A percentile compares a stretch with the other conserved stretches of the same genome.
Conservation (phyloP, 2,888 invertebrate genomes). For the Andrena haemorrhoa region DNA sequence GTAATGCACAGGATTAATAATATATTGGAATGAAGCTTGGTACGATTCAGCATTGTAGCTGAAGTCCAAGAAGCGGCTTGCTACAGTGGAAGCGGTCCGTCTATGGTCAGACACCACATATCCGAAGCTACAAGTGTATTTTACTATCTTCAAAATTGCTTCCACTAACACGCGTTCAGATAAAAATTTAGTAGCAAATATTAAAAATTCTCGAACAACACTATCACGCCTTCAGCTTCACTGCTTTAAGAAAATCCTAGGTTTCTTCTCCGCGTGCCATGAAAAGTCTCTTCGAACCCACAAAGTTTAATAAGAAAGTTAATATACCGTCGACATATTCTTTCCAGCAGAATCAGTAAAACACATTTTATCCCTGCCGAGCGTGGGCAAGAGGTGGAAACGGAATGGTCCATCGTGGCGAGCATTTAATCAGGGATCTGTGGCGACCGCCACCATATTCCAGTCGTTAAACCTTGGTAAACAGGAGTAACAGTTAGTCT, state of each 20-base stretch:
- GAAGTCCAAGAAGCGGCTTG: neutral
- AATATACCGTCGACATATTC: too few species aligned
- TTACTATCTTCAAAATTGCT: too few species aligned
- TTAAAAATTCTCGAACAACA: too few species aligned
- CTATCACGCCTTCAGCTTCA: too few species aligned
- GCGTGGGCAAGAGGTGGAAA: neutral
- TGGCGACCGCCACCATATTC: conserved; percentile 5
- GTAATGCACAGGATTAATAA: neutral
- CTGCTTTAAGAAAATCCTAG: too few species aligned
- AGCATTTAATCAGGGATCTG: conserved; percentile 20
- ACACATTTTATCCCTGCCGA: neutral
- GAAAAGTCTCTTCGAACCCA: too few species aligned
- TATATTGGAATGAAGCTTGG: neutral
- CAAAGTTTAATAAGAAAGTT: too few species aligned
- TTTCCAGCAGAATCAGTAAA: too few species aligned
- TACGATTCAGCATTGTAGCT: neutral
- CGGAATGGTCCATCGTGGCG: neutral
- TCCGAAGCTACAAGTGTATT: neutral
- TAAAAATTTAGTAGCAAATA: too few species aligned
- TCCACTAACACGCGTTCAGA: too few species aligned
- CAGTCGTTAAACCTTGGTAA: conserved; percentile 15
- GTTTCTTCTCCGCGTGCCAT: too few species aligned
- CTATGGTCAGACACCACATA: neutral
- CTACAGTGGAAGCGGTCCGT: neutral
- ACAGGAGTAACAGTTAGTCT: neutral